phyloP scores from a whole-genome alignment of 2,113 vertebrate genomes.

The Corythaixoides concolor region DNA sequence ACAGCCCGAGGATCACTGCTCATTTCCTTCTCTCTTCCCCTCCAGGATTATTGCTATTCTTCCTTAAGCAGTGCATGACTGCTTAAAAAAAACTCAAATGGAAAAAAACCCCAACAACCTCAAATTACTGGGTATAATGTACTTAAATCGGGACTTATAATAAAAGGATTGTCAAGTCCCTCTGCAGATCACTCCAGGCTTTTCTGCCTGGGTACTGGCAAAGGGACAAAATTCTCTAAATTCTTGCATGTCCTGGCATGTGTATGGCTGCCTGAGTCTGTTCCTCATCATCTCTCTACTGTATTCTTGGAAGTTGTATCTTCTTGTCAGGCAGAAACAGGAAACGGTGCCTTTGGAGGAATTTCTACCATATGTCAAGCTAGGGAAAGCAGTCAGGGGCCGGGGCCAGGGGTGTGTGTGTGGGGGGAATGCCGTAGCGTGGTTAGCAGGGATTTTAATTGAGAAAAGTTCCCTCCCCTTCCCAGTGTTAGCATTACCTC shows the following conservation, averaged over 20 bases:
- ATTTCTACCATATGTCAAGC: constrained; percentile 60
- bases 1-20: neutral
- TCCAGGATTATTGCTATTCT: neutral
- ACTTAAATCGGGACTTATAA: neutral
- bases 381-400: neutral
- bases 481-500: neutral
- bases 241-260: constrained; percentile 60
- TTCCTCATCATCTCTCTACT: constrained; percentile 54
- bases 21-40: neutral
- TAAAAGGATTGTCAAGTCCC: constrained; percentile 21
- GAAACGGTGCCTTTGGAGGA: constrained; percentile 39
- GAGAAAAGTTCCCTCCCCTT: neutral
- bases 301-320: constrained; percentile 56
- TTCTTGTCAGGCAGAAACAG: constrained; percentile 56
- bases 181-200: neutral
- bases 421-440: accelerated
- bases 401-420: neutral
- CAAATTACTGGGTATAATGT: neutral
- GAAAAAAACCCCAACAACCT: accelerated
- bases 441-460: neutral
- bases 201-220: constrained; percentile 34
- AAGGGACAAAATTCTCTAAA: constrained; percentile 57
- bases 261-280: constrained; percentile 16
- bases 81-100: neutral
- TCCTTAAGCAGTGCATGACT: neutral